Conservation (phyloP, 2,113 vertebrate species). For the Pycnonotus jocosus region DNA sequence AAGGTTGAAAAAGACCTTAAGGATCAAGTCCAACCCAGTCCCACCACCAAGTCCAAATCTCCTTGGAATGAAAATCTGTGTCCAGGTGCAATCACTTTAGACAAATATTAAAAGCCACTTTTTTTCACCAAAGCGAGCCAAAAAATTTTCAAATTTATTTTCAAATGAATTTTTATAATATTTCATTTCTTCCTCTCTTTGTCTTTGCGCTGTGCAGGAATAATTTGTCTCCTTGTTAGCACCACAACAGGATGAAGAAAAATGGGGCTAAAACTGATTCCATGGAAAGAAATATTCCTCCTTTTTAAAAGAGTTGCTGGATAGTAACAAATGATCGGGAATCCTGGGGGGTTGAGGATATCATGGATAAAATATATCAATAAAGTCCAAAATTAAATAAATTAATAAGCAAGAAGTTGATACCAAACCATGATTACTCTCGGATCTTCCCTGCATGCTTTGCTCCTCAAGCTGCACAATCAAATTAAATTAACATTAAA, state of each 20-base stretch:
- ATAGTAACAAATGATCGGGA: background rate
- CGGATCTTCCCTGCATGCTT: background rate
- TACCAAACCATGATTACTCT: background rate
- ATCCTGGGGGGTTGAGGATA: background rate
- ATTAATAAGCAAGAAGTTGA: background rate
- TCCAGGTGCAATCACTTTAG: background rate
- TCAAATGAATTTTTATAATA: background rate
- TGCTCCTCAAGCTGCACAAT: background rate
- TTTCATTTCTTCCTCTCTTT: background rate
- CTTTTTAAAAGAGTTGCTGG: background rate
- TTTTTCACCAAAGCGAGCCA: background rate
- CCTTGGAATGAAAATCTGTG: background rate
- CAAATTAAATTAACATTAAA: background rate
- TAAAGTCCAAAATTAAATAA: background rate
- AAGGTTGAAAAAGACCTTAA: background rate
- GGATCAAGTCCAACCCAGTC: background rate
- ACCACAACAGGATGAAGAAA: background rate
- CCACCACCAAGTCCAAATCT: background rate
- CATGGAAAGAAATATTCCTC: background rate
- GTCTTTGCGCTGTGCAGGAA: background rate
- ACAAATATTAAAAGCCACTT: background rate
- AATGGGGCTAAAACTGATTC: background rate
- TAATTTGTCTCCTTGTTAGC: background rate
- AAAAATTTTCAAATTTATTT: background rate
- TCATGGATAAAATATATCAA: background rate